Evolutionary conservation across 2,113 vertebrate species (phyloP).

Genomic region (Apistogramma diplotaenia): DNA sequence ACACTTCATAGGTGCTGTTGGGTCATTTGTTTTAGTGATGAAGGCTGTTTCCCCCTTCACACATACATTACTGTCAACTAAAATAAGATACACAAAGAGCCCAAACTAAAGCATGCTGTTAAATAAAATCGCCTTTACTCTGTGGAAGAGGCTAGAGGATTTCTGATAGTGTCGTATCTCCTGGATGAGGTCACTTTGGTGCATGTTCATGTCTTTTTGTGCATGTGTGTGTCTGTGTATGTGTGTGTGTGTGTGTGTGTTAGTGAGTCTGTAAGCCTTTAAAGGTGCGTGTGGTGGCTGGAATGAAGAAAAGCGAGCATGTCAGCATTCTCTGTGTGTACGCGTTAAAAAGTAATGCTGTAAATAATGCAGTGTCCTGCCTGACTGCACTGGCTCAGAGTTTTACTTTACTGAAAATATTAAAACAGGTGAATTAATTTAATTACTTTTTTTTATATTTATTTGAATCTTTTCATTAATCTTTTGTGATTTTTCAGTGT

Average conservation of each 20-base stretch:
- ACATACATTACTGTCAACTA: no score
- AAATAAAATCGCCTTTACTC: no score
- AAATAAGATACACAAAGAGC: no score
- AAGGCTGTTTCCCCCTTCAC: background rate
- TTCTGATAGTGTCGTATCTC: background rate
- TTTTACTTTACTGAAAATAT: background rate
- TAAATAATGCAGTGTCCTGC: background rate
- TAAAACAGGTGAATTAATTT: background rate
- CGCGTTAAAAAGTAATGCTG: background rate
- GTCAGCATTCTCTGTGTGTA: background rate
- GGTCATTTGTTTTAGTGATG: background rate
- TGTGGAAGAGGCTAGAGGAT: no score
- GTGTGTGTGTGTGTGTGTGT: background rate
- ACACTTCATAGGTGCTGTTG: background rate
- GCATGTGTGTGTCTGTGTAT: background rate
- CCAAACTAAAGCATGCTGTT: no score
- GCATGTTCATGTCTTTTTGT: no score
- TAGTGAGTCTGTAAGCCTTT: background rate
- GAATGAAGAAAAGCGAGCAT: background rate
- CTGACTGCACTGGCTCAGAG: background rate
- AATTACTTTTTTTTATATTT: no score
- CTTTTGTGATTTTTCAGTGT: no score
- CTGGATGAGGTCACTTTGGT: background rate
- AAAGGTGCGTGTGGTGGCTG: background rate
- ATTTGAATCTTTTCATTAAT: no score